Percentiles rank a stretch among this genome's conserved stretches.
Evolutionary conservation across 2,888 invertebrate species (phyloP).

Genomic region (Sphecodes monilicornis): DNA sequence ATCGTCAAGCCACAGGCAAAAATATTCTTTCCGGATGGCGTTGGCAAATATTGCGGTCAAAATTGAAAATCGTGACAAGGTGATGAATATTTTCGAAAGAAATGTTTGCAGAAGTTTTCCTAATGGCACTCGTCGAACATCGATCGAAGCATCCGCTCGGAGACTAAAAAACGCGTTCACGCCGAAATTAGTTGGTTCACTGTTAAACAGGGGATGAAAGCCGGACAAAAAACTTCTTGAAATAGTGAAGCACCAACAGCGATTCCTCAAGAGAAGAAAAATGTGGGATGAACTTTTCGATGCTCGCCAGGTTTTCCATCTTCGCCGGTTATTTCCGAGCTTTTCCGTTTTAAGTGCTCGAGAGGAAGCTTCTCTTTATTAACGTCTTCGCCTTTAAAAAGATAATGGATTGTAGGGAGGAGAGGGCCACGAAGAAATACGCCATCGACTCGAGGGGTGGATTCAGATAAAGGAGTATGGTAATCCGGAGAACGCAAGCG

Average conservation of each 20-base stretch:
- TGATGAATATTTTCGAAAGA: neutral
- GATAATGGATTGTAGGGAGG: slow-evolving; percentile 41
- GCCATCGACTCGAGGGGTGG: slow-evolving; percentile 15
- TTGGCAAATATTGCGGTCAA: neutral
- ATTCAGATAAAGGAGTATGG: slow-evolving; percentile 51
- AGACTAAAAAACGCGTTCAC: neutral
- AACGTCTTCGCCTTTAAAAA: slow-evolving; percentile 45
- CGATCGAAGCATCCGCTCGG: neutral
- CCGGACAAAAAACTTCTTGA: neutral
- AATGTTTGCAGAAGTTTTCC: neutral
- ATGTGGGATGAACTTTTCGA: slow-evolving; percentile 6
- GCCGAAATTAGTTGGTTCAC: neutral
- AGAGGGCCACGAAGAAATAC: slow-evolving; percentile 25
- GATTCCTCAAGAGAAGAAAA: neutral
- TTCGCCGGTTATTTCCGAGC: neutral
- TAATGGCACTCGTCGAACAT: neutral
- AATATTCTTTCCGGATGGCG: neutral
- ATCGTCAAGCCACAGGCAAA: neutral
- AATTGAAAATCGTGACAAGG: too few relatives aligned
- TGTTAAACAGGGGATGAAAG: neutral
- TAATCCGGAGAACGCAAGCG: slow-evolving; percentile 36
- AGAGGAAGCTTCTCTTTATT: slow-evolving; percentile 36
- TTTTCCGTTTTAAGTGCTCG: slow-evolving; percentile 3
- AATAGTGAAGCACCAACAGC: neutral
- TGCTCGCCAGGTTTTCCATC: neutral